Evolutionary conservation across 2,113 vertebrate species (phyloP).

Genomic region (Eudyptes chrysolophus): DNA sequence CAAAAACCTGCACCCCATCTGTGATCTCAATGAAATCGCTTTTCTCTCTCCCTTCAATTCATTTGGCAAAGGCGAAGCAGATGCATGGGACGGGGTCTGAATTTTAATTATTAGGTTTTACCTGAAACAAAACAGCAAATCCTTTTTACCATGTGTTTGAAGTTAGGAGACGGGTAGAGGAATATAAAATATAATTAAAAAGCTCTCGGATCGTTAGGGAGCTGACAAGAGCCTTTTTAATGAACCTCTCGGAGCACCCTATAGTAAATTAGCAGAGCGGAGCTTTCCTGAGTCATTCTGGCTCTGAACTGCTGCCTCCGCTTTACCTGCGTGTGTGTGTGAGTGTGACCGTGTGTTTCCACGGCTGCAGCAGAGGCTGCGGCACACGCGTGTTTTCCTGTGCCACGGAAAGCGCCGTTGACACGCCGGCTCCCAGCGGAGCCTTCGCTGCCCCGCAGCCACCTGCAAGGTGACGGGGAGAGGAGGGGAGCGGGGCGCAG

Average conservation of each 20-base stretch:
- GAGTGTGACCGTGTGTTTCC: neutral
- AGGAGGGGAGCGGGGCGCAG: neutral
- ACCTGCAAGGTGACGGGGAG: neutral
- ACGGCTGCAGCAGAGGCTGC: neutral
- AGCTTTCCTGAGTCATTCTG: neutral
- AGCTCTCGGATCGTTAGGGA: slow-evolving; percentile 67
- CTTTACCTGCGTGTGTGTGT: slow-evolving; percentile 20
- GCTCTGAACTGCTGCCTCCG: neutral
- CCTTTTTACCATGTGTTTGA: slow-evolving; percentile 71
- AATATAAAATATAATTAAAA: slow-evolving; percentile 74
- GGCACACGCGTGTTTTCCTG: neutral
- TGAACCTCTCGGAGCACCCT: slow-evolving; percentile 52
- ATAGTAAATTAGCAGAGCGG: slow-evolving; percentile 19
- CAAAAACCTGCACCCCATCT: slow-evolving; percentile 97
- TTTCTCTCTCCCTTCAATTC: slow-evolving; percentile 87
- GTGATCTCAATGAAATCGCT: slow-evolving; percentile 94
- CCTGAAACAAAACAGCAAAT: slow-evolving; percentile 77
- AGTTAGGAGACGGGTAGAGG: slow-evolving; percentile 61
- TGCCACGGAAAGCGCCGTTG: neutral
- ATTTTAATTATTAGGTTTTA: slow-evolving; percentile 89
- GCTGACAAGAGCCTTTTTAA: slow-evolving; percentile 62
- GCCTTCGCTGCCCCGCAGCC: neutral
- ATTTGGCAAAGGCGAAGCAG: slow-evolving; percentile 88
- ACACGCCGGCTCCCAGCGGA: neutral
- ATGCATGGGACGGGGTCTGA: slow-evolving; percentile 88